These are phyloP conservation scores for Athene noctua DNA, from an alignment of 2,113 vertebrate genomes.

Conservation along the genomic window DNA sequence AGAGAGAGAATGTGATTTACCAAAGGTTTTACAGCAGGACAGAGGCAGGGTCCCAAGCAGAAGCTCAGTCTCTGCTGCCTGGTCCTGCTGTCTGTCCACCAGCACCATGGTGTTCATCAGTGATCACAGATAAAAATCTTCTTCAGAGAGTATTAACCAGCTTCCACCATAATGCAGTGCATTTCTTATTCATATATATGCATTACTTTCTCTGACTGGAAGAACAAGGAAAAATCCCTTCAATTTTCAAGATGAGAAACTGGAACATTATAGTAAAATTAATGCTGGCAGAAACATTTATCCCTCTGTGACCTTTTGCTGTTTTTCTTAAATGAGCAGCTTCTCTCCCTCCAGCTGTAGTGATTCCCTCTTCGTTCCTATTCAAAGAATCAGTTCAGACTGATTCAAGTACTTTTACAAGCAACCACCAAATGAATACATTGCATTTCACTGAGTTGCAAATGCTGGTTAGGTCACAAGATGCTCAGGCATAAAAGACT, in stretches of 20 bases:
- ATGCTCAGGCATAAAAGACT: not conserved
- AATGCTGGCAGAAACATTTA: not conserved
- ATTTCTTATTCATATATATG: not conserved
- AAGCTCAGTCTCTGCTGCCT: not conserved
- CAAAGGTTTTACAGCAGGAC: not conserved
- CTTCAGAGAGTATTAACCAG: not conserved
- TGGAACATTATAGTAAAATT: not conserved
- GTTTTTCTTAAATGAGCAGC: slow-evolving; percentile 17
- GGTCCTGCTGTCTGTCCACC: not conserved
- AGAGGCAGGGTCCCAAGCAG: not conserved
- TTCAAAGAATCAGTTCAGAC: slow-evolving; percentile 26
- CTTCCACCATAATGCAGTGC: not conserved
- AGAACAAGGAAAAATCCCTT: not conserved
- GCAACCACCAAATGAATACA: not conserved
- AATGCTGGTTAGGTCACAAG: slow-evolving; percentile 18
- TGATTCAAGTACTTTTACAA: slow-evolving; percentile 9
- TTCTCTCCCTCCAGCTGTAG: not conserved
- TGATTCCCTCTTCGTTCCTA: not conserved
- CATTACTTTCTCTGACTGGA: not conserved
- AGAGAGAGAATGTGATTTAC: not conserved
- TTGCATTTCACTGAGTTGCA: slow-evolving; percentile 26
- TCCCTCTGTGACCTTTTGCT: not conserved
- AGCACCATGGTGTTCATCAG: not conserved
- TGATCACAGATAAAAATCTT: not conserved
- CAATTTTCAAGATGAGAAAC: not conserved